phyloP scores from a whole-genome alignment of 2,797 vertebrate species.

The Lycodopsis pacificus region DNA sequence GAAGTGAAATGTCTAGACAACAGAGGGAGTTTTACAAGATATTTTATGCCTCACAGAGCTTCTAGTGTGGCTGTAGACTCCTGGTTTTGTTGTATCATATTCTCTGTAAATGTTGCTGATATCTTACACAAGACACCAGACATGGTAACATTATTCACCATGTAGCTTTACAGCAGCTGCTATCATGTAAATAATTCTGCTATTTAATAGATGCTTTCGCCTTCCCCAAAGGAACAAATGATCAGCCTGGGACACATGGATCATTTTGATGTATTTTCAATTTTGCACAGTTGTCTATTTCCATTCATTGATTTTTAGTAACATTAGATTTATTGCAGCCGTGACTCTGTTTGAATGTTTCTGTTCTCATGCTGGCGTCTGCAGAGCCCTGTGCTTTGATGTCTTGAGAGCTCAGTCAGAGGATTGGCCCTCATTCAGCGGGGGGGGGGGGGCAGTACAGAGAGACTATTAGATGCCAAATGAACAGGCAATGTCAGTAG shows the following conservation, averaged over 20 bases:
- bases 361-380: conserved; percentile 1
- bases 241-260: neutral
- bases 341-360: neutral
- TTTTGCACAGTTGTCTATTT: neutral
- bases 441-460: conserved; percentile 39
- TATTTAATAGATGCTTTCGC: neutral
- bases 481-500: conserved; percentile 41
- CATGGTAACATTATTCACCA: neutral
- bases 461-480: conserved; percentile 59
- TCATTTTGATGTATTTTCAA: conserved; percentile 3
- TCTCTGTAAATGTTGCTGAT: neutral
- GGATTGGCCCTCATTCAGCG: conserved; percentile 40
- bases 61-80: too few species aligned
- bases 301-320: neutral
- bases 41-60: neutral
- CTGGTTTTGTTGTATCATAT: neutral
- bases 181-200: neutral
- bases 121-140: neutral
- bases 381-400: conserved; percentile 5
- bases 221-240: neutral
- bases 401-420: conserved; percentile 37
- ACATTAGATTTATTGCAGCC: conserved; percentile 2
- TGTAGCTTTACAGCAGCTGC: neutral
- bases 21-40: neutral
- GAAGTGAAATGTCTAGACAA: neutral